phyloP scores from a whole-genome alignment of 2,113 vertebrate genomes.

The Hydrolagus affinis region DNA sequence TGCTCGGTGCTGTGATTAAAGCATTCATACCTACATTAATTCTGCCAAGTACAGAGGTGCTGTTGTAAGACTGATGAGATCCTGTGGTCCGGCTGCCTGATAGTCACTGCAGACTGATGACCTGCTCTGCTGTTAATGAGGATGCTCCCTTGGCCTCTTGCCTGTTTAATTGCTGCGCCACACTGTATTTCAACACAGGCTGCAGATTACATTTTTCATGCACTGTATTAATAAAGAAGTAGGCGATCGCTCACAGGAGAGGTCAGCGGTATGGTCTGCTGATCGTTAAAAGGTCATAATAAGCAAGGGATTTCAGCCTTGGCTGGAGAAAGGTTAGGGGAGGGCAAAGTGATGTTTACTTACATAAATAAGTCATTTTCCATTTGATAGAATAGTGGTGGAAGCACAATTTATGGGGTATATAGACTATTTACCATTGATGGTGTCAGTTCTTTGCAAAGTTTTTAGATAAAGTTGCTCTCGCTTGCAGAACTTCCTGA shows the following conservation, averaged over 20 bases:
- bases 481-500: not conserved
- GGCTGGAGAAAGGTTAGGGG: conserved; percentile 25
- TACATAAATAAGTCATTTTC: conserved; percentile 26
- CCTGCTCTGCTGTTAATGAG: conserved; percentile 29
- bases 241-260: conserved; percentile 21
- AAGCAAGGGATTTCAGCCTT: conserved; percentile 30
- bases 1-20: conserved; percentile 25
- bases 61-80: conserved; percentile 29
- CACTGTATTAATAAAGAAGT: conserved; percentile 22
- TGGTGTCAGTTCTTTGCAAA: not conserved
- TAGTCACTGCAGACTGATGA: conserved; percentile 28
- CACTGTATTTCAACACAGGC: conserved; percentile 26
- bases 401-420: not conserved
- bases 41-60: conserved; percentile 31
- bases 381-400: not conserved
- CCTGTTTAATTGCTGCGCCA: conserved; percentile 29
- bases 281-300: conserved; percentile 28
- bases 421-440: not conserved
- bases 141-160: conserved; percentile 21
- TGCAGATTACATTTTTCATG: conserved; percentile 25
- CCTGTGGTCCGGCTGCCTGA: conserved; percentile 26
- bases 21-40: conserved; percentile 31
- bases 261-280: conserved; percentile 20
- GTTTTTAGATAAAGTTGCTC: not conserved
- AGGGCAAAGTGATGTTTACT: conserved; percentile 31